phyloP scores from a whole-genome alignment of 2,888 invertebrate genomes.

The Amiota minor region DNA sequence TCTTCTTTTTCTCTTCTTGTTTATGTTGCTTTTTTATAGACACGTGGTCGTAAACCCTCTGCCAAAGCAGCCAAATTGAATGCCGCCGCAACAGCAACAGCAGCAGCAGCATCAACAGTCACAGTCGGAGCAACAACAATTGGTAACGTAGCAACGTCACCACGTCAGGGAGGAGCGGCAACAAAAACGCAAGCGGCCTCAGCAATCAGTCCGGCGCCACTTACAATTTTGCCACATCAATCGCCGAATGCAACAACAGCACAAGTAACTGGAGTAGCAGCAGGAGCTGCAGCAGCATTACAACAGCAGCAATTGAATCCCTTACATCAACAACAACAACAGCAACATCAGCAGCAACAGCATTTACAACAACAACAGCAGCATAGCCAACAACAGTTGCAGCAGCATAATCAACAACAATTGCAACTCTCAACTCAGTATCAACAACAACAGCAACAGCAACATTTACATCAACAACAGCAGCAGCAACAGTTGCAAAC shows the following conservation, averaged over 20 bases:
- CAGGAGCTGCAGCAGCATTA: constrained; percentile 44
- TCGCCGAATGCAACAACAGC: constrained; percentile 70
- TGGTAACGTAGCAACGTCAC: constrained; percentile 58
- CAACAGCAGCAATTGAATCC: constrained; percentile 51
- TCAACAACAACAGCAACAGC: constrained; percentile 56
- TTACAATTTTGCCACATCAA: constrained; percentile 69
- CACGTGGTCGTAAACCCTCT: constrained; percentile 70
- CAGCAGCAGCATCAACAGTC: constrained; percentile 49
- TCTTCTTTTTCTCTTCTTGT: constrained; percentile 23
- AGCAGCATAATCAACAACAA: constrained; percentile 53
- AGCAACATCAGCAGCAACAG: constrained; percentile 55
- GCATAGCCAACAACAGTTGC: constrained; percentile 47
- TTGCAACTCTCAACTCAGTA: constrained; percentile 52
- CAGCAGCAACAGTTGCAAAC: constrained; percentile 55
- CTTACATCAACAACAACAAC: constrained; percentile 52
- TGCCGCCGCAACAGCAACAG: constrained; percentile 59
- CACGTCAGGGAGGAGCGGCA: constrained; percentile 52
- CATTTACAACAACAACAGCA: constrained; percentile 54
- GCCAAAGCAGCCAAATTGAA: constrained; percentile 72
- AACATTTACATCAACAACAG: constrained; percentile 53
- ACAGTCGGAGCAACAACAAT: constrained; percentile 50
- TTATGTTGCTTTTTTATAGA: constrained; percentile 48
- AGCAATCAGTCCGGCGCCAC: constrained; percentile 67
- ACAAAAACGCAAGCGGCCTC: constrained; percentile 41
- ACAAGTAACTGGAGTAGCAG: constrained; percentile 54